A percentile compares a stretch with the other conserved stretches of the same genome.
Conservation (phyloP, 2,113 vertebrate species). For the Limanda limanda region DNA sequence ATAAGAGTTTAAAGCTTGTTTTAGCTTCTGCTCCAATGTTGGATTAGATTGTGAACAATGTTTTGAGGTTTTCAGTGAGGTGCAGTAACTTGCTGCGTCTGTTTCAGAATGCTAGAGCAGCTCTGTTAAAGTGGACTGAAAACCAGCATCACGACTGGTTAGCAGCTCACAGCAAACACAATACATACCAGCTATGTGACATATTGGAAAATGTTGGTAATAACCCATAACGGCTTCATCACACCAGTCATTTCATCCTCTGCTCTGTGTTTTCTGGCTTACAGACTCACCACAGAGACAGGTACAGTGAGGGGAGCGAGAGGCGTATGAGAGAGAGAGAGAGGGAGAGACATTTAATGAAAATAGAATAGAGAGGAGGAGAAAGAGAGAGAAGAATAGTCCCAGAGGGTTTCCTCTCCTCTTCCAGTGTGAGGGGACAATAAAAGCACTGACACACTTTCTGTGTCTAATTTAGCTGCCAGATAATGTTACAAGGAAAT, state of each 20-base stretch:
- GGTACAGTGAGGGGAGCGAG: background rate
- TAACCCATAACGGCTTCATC: conserved; percentile 7
- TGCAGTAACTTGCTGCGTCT: background rate
- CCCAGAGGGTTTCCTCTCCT: conserved; percentile 57
- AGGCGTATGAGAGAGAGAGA: background rate
- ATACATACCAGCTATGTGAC: background rate
- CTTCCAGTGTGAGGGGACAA: conserved; percentile 58
- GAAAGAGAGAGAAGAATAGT: conserved; percentile 32
- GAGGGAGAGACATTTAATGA: conserved; percentile 3
- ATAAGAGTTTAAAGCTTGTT: background rate
- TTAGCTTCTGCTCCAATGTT: background rate
- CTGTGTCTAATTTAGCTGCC: conserved; percentile 38
- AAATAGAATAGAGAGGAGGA: background rate
- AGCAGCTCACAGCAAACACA: background rate
- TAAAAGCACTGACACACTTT: conserved; percentile 69
- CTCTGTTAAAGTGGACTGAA: background rate
- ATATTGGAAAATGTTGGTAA: background rate
- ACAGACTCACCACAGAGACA: background rate
- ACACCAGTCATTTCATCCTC: conserved; percentile 4
- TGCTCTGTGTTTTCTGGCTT: background rate
- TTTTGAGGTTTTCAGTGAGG: background rate
- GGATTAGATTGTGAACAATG: background rate
- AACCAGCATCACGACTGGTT: background rate
- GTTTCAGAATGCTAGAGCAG: background rate
- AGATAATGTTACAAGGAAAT: conserved; percentile 30